These are phyloP conservation scores for Cynopterus sphinx DNA, from an alignment of 2,797 vertebrate species.

Conservation along the genomic window DNA sequence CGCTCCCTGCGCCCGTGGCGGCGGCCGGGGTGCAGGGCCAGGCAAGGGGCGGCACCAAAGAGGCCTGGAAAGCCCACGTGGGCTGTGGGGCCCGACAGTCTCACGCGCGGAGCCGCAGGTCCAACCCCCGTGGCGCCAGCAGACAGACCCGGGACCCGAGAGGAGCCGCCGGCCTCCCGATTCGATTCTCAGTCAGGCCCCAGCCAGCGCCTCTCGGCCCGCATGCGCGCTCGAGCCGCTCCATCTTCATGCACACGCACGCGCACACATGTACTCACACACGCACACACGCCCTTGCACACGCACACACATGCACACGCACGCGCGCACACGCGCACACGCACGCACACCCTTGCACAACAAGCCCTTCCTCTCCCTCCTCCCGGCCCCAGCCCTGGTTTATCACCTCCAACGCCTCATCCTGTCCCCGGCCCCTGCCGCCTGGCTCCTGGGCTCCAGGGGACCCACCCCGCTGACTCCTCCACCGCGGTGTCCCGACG, in stretches of 20 bases:
- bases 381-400: fast-evolving
- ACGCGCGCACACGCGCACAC: neutral
- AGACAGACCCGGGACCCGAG: no score
- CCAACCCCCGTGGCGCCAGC: neutral
- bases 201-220: no score
- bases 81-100: fast-evolving
- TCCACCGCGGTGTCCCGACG: fast-evolving
- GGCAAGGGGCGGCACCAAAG: fast-evolving
- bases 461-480: fast-evolving
- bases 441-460: neutral
- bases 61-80: fast-evolving
- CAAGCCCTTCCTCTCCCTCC: neutral
- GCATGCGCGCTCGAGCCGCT: no score
- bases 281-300: neutral
- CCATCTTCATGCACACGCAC: no score
- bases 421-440: neutral
- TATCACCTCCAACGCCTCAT: fast-evolving
- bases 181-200: no score
- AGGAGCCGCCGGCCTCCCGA: no score
- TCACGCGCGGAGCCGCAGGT: neutral
- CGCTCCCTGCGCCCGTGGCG: fast-evolving
- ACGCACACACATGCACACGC: neutral
- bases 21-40: neutral
- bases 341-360: neutral
- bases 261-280: no score